A percentile compares a stretch with the other conserved stretches of the same genome.
Conservation (phyloP, 1,140 invertebrate species). For the Drosophila equinoxialis region DNA sequence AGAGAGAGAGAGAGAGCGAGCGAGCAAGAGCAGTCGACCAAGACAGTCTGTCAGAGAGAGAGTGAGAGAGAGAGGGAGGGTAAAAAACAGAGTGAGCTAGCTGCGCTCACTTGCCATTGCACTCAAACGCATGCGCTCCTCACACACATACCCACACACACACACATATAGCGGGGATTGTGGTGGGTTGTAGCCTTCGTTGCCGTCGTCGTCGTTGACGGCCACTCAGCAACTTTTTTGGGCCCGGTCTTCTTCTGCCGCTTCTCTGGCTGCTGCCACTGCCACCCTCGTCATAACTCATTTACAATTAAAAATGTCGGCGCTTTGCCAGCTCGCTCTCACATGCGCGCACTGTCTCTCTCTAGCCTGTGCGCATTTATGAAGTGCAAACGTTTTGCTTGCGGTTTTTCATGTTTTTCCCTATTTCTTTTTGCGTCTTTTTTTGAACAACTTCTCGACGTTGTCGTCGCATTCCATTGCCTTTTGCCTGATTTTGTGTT, state of each 20-base stretch:
- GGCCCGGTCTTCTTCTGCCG: slow-evolving; percentile 14
- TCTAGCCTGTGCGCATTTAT: slow-evolving; percentile 65
- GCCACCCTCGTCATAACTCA: slow-evolving; percentile 76
- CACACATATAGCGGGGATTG: background rate
- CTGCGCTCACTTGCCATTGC: slow-evolving; percentile 41
- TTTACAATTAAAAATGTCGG: slow-evolving; percentile 83
- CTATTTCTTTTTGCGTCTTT: slow-evolving; percentile 30
- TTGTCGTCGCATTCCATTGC: slow-evolving; percentile 77
- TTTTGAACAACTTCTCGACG: slow-evolving; percentile 73
- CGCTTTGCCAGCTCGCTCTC: slow-evolving; percentile 50
- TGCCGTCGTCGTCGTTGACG: slow-evolving; percentile 43
- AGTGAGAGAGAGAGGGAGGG: slow-evolving; percentile 46
- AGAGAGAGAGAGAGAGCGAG: slow-evolving; percentile 34
- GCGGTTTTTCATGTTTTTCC: slow-evolving; percentile 75
- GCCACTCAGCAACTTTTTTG: slow-evolving; percentile 52
- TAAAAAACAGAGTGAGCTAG: slow-evolving; percentile 24
- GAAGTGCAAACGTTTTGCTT: slow-evolving; percentile 82
- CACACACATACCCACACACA: background rate
- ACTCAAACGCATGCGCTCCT: slow-evolving; percentile 60
- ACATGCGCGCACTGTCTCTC: slow-evolving; percentile 14
- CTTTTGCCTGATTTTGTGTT: slow-evolving; percentile 50
- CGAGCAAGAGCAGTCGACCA: slow-evolving; percentile 31
- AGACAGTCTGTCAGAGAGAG: slow-evolving; percentile 22
- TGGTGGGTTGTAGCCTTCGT: slow-evolving; percentile 31
- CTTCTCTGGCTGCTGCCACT: slow-evolving; percentile 22